A percentile compares a stretch with the other conserved stretches of the same genome.
These are phyloP conservation scores for Melopsittacus undulatus DNA, from an alignment of 2,797 vertebrate species.

Conservation along the genomic window DNA sequence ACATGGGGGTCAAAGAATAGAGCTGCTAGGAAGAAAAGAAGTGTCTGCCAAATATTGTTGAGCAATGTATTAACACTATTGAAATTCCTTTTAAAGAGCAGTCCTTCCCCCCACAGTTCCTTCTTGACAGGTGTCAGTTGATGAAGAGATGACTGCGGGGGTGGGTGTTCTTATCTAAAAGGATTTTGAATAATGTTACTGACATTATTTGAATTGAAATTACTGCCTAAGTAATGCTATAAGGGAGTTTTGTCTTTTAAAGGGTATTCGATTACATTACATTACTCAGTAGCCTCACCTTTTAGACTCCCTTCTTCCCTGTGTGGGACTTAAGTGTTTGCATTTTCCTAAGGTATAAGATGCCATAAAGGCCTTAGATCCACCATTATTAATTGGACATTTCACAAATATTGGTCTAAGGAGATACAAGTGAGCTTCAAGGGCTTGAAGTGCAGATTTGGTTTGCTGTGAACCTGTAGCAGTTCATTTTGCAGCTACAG, in stretches of 20 bases:
- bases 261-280: constrained; percentile 7
- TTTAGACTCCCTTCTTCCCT: not conserved
- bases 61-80: constrained; percentile 58
- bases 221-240: constrained; percentile 38
- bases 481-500: not conserved
- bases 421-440: not conserved
- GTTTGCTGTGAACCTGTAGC: not conserved
- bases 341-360: not conserved
- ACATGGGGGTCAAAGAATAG: not conserved
- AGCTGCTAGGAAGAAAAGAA: constrained; percentile 14
- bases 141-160: constrained; percentile 57
- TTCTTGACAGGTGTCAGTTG: constrained; percentile 70
- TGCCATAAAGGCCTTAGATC: not conserved
- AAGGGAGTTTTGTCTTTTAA: constrained; percentile 43
- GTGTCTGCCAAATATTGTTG: constrained; percentile 50
- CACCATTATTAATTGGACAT: not conserved
- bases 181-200: constrained; percentile 65
- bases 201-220: constrained; percentile 65
- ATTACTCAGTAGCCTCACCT: not conserved
- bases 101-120: constrained; percentile 41
- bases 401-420: not conserved
- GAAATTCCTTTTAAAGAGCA: constrained; percentile 60
- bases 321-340: not conserved
- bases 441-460: not conserved
- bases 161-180: constrained; percentile 62